Evolutionary conservation across 2,113 vertebrate species (phyloP).

Genomic region (Gorsachius goisagi): DNA sequence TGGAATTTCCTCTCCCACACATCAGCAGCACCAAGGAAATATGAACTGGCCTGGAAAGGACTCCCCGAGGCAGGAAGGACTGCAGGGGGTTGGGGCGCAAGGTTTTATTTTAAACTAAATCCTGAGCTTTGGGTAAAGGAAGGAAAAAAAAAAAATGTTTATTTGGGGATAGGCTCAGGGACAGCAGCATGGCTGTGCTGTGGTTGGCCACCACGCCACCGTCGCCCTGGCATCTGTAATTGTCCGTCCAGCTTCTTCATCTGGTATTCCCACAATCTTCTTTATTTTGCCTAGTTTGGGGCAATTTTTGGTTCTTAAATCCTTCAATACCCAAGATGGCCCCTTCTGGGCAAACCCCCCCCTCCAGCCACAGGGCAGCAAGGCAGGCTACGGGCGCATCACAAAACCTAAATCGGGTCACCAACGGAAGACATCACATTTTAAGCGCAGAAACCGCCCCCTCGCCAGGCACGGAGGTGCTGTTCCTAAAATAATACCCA

Average conservation of each 20-base stretch:
- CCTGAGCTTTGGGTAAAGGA: neutral
- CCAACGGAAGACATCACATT: neutral
- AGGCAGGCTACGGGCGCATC: neutral
- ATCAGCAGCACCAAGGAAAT: neutral
- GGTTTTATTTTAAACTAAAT: neutral
- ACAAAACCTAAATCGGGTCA: neutral
- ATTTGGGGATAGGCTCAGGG: neutral
- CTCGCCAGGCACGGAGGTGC: neutral
- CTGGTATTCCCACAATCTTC: neutral
- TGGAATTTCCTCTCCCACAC: neutral
- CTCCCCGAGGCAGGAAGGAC: neutral
- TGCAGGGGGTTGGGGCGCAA: accelerated
- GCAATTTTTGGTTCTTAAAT: neutral
- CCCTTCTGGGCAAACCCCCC: neutral
- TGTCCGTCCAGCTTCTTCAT: neutral
- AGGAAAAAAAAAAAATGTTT: neutral
- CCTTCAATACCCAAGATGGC: neutral
- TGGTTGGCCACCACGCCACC: accelerated
- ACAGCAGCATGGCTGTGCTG: neutral
- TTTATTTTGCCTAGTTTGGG: neutral
- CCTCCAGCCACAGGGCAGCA: neutral
- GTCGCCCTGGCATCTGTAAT: accelerated
- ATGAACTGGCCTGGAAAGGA: neutral
- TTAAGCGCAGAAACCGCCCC: neutral
- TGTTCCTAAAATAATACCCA: neutral